Conservation (phyloP, 1,140 invertebrate species). For the Cyclina sinensis region DNA sequence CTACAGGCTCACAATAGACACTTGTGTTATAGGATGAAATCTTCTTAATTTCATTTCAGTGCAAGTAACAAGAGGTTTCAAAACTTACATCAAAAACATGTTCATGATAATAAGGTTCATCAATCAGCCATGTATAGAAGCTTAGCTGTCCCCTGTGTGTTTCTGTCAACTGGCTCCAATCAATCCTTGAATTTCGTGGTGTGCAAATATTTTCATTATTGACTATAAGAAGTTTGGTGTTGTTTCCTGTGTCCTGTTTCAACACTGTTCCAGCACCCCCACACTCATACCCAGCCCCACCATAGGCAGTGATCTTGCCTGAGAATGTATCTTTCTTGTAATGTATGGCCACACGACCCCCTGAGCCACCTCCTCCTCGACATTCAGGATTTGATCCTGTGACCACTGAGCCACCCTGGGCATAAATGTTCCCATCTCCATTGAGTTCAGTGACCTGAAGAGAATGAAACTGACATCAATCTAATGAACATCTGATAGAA, state of each 20-base stretch:
- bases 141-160: conserved; percentile 75
- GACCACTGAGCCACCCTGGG: conserved; percentile 72
- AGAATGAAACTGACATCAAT: background rate
- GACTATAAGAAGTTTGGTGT: conserved; percentile 69
- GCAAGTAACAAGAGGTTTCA: too few species aligned
- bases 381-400: conserved; percentile 61
- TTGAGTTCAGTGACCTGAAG: conserved; percentile 36
- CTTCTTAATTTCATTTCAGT: too few species aligned
- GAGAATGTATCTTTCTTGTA: conserved; percentile 68
- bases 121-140: conserved; percentile 80
- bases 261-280: conserved; percentile 79
- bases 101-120: conserved; percentile 63
- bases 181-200: conserved; percentile 67
- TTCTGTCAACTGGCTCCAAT: conserved; percentile 74
- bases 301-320: conserved; percentile 70
- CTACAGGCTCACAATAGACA: too few species aligned
- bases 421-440: conserved; percentile 73
- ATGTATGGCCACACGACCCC: conserved; percentile 77
- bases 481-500: too few species aligned
- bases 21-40: too few species aligned
- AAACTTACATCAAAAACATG: conserved; percentile 65
- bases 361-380: conserved; percentile 78
- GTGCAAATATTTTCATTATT: conserved; percentile 75
- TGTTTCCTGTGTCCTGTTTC: conserved; percentile 57
- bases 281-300: conserved; percentile 77